Conservation (phyloP, 2,797 vertebrate species). For the Carduelis carduelis region DNA sequence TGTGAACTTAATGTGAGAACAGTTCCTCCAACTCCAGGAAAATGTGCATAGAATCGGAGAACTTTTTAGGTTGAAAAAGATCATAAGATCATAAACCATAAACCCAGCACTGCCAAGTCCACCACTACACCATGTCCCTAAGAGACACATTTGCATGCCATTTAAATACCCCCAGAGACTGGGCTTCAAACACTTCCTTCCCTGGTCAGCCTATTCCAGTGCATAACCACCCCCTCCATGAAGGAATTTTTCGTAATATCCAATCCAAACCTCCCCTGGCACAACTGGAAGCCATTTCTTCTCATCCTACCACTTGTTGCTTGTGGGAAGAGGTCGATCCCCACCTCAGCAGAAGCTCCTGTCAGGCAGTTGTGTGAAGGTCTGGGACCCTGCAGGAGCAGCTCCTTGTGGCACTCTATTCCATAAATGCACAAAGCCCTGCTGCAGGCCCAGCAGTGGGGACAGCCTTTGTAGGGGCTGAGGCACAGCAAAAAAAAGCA, state of each 20-base stretch:
- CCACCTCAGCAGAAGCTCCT: background rate
- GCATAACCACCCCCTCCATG: background rate
- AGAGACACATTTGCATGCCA: background rate
- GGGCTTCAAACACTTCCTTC: background rate
- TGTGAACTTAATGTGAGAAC: background rate
- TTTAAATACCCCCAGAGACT: background rate
- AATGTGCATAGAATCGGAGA: background rate
- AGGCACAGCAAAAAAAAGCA: background rate
- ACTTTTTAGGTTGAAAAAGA: background rate
- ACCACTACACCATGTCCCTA: background rate
- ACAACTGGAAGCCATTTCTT: background rate
- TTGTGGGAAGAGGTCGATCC: accelerated
- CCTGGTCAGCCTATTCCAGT: background rate
- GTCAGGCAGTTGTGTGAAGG: background rate
- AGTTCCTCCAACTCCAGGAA: background rate
- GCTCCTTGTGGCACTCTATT: accelerated
- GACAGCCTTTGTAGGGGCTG: background rate
- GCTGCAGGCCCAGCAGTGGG: accelerated
- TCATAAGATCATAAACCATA: background rate
- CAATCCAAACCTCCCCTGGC: background rate
- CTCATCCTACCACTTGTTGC: background rate
- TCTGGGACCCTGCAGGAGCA: accelerated
- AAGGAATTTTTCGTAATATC: background rate
- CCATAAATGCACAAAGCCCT: background rate
- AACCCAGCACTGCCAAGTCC: background rate